Conservation (phyloP, 2,888 invertebrate species). For the Oscheius sp. region DNA sequence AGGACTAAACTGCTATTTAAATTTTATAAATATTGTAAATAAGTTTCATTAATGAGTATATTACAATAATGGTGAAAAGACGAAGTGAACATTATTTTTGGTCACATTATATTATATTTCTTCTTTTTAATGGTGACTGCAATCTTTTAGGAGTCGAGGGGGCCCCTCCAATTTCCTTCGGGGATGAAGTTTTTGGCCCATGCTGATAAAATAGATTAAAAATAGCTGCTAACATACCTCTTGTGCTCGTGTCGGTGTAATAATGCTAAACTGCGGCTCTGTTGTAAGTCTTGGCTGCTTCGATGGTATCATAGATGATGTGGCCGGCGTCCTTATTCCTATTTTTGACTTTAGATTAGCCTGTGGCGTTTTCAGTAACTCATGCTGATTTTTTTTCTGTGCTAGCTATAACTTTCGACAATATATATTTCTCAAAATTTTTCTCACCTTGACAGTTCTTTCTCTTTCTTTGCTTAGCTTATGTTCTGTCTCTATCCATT, state of each 20-base stretch:
- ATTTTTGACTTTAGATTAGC: neutral
- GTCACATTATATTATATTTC: neutral
- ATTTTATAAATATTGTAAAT: neutral
- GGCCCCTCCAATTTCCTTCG: neutral
- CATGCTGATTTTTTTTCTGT: constrained; percentile 8
- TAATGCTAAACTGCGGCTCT: constrained; percentile 20
- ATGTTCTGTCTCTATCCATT: constrained; percentile 26
- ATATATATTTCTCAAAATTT: neutral
- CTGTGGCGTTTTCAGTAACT: neutral
- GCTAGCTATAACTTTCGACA: neutral
- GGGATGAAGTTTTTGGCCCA: constrained; percentile 17
- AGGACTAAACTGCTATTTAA: neutral
- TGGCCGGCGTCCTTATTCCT: neutral
- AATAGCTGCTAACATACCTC: neutral
- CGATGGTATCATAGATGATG: neutral
- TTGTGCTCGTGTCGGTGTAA: constrained; percentile 2
- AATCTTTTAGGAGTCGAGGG: neutral
- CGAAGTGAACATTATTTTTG: no score
- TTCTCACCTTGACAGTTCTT: constrained; percentile 13
- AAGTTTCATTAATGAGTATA: neutral
- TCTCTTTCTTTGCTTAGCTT: constrained; percentile 17
- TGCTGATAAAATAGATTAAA: neutral
- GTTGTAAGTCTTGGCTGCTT: neutral
- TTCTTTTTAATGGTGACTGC: constrained; percentile 6
- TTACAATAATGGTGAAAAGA: no score